Conservation (phyloP, 2,888 invertebrate species). For the Eretmocerus hayati region DNA sequence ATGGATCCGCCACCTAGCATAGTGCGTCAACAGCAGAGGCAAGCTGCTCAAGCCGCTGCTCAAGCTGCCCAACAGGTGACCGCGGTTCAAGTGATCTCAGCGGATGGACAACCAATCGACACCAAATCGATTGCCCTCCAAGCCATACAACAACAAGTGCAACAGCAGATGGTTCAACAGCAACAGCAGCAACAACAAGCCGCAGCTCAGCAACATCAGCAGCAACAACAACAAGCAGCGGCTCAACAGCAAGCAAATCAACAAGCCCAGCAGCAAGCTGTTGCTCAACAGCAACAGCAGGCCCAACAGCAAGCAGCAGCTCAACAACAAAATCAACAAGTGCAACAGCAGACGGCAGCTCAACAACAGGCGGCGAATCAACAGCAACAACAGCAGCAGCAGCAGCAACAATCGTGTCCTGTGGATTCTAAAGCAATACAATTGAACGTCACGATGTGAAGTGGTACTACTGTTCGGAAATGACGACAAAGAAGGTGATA, state of each 20-base stretch:
- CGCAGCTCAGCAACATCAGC: slow-evolving; percentile 42
- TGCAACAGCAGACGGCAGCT: slow-evolving; percentile 41
- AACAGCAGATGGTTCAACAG: slow-evolving; percentile 29
- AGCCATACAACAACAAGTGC: slow-evolving; percentile 24
- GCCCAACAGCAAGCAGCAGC: slow-evolving; percentile 31
- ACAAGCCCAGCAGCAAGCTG: slow-evolving; percentile 31
- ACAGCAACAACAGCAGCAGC: slow-evolving; percentile 32
- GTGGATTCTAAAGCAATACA: slow-evolving; percentile 47
- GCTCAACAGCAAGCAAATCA: slow-evolving; percentile 34
- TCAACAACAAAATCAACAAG: slow-evolving; percentile 38
- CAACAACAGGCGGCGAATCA: slow-evolving; percentile 35
- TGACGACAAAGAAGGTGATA: no score
- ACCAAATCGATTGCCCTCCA: slow-evolving; percentile 22
- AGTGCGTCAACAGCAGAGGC: slow-evolving; percentile 43
- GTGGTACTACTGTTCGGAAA: slow-evolving; percentile 32
- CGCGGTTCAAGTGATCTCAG: slow-evolving; percentile 16
- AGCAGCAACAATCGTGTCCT: slow-evolving; percentile 40
- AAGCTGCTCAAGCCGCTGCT: slow-evolving; percentile 44
- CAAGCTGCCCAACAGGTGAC: slow-evolving; percentile 35
- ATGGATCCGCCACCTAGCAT: slow-evolving; percentile 58
- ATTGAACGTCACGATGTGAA: slow-evolving; percentile 46
- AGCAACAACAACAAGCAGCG: slow-evolving; percentile 34
- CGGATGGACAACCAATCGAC: slow-evolving; percentile 21
- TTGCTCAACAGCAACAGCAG: slow-evolving; percentile 11
- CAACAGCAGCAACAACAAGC: slow-evolving; percentile 37